Base-by-base conservation (phyloP, 1,140 invertebrate genomes). In the Hylyphantes graminicola region DNA sequence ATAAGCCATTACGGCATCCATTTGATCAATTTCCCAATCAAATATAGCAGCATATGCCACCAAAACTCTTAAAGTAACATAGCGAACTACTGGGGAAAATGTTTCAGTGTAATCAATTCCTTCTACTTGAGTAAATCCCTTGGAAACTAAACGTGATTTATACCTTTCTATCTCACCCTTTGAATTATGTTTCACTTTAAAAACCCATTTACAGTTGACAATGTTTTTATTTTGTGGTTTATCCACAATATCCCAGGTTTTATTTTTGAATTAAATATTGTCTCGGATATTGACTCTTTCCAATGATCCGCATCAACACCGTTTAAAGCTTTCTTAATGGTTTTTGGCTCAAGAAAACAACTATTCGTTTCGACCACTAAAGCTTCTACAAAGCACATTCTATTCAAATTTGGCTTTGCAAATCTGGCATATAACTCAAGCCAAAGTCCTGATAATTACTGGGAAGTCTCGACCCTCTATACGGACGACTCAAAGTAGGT, bases 51-150 rank as follows among this genome's bases (percentile, higher is more conserved):
- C 55, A 10, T 9, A 9, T 10, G 88, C 88, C 13, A 87, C 87
- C 7, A 89, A 15, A 10, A 86, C 68, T 61, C 89, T 83, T 63
- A 90, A 86, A 15, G 90, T 88, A 51, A 87, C 88, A 51, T 86
- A 87, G 63, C 87, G 53, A 0, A 81, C 85, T 7, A 89, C 87
- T 65, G 89, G 90, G 19, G 88, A 88, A 87, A 86, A 91, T 9
- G 89, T 90, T 86, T 91, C 88, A 15, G 85, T 59, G 75, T 88
- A 90, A 63, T 90, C 89, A 11, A 89, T 85, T 8, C 90, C 90
- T 9, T 87, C 19, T 48, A 75, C 84, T 86, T 90, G 89, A 7
- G 67, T 67, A 84, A 87, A 91, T 9, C 90, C 90, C 87, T 88
- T 88, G 6, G 87, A 88, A 0, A 91, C 89, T 50, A 91, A 86